Percentiles rank a stretch among this genome's conserved stretches.
Conservation (phyloP, 2,797 vertebrate species). For the Muscicapa striata region DNA sequence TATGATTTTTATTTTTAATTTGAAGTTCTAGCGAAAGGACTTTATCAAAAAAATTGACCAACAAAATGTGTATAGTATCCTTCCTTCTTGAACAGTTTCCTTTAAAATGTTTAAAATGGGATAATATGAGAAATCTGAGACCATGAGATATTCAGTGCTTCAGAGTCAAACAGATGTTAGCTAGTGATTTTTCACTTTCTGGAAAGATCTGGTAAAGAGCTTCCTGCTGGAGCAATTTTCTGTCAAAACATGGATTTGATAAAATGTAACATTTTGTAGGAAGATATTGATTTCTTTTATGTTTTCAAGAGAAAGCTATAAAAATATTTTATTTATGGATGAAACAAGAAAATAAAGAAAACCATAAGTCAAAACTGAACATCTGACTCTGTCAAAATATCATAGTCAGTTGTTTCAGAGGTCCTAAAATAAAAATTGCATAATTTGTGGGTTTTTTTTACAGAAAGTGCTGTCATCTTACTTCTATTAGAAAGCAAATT, state of each 20-base stretch:
- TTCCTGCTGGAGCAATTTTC: background rate
- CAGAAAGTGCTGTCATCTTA: background rate
- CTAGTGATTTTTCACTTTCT: slow-evolving; percentile 7
- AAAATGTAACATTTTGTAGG: background rate
- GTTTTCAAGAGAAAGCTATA: background rate
- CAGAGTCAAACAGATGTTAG: background rate
- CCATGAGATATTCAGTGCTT: background rate
- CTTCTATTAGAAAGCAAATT: background rate
- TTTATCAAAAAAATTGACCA: background rate
- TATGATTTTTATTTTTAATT: background rate
- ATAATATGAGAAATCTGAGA: background rate
- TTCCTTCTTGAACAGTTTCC: background rate
- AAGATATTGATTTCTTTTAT: background rate
- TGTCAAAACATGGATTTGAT: slow-evolving; percentile 9
- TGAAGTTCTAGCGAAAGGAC: background rate
- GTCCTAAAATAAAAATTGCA: slow-evolving; percentile 8
- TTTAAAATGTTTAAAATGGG: background rate
- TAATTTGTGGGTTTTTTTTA: background rate
- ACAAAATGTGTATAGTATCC: background rate
- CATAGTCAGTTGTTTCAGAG: background rate
- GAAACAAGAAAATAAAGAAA: slow-evolving; percentile 1
- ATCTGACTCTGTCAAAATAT: background rate
- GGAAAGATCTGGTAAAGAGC: background rate
- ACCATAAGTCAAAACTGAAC: background rate
- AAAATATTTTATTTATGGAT: background rate